Percentiles rank a stretch among this genome's conserved stretches.
phyloP scores from a whole-genome alignment of 2,113 vertebrate genomes.

The Osmerus mordax region DNA sequence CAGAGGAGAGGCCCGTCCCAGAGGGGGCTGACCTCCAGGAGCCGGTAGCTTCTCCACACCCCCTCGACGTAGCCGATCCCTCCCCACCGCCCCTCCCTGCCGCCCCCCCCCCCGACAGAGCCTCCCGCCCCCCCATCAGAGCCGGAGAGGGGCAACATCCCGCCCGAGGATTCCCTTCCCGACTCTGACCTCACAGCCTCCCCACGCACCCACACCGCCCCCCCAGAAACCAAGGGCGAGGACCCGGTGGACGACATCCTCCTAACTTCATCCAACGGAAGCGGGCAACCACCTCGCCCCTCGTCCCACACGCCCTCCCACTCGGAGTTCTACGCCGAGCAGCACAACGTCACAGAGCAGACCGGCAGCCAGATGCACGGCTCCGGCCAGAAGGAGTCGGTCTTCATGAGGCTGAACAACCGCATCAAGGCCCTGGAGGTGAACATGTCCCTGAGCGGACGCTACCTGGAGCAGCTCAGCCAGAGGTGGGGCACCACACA shows the following conservation, averaged over 20 bases:
- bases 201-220: background rate
- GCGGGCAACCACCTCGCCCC: slow-evolving; percentile 65
- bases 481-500: slow-evolving; percentile 77
- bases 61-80: slow-evolving; percentile 23
- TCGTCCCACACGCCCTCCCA: slow-evolving; percentile 38
- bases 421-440: slow-evolving; percentile 96
- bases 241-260: slow-evolving; percentile 74
- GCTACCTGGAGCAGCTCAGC: slow-evolving; percentile 96
- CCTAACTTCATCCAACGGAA: slow-evolving; percentile 42
- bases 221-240: slow-evolving; percentile 60
- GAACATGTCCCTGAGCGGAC: slow-evolving; percentile 97
- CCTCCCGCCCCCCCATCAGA: slow-evolving; percentile 21
- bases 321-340: slow-evolving; percentile 89
- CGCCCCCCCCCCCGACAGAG: slow-evolving; percentile 50
- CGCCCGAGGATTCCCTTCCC: slow-evolving; percentile 50
- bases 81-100: slow-evolving; percentile 45
- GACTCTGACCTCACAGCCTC: slow-evolving; percentile 12
- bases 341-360: slow-evolving; percentile 83
- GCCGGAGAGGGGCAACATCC: slow-evolving; percentile 41
- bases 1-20: slow-evolving; percentile 15
- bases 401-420: slow-evolving; percentile 98
- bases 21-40: slow-evolving; percentile 21
- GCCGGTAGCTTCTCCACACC: slow-evolving; percentile 6
- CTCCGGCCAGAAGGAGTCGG: slow-evolving; percentile 93
- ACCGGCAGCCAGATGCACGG: slow-evolving; percentile 82